These are phyloP conservation scores for Vanacampus margaritifer DNA, from an alignment of 2,113 vertebrate species.

Conservation along the genomic window DNA sequence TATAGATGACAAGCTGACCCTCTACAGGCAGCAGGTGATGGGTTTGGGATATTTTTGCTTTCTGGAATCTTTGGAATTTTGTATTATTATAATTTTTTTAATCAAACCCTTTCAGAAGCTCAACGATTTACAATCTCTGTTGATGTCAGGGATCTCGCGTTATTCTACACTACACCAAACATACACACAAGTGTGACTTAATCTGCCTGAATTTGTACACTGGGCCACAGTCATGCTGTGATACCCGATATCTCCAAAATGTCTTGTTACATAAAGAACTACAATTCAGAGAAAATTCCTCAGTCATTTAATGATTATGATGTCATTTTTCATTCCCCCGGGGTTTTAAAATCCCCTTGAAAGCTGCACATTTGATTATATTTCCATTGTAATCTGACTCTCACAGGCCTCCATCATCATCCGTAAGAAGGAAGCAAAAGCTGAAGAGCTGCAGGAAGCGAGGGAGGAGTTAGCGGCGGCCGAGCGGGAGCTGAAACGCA, in stretches of 20 bases:
- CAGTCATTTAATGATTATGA: not conserved
- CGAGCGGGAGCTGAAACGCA: slow-evolving; percentile 80
- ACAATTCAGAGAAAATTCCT: not conserved
- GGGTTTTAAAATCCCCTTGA: not conserved
- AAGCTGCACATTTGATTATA: slow-evolving; percentile 4
- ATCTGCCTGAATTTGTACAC: no score
- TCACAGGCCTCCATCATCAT: slow-evolving; percentile 88
- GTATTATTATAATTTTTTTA: no score
- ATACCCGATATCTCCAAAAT: not conserved
- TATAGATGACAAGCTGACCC: slow-evolving; percentile 86
- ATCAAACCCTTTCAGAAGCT: not conserved
- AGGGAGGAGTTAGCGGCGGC: slow-evolving; percentile 81
- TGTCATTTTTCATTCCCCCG: not conserved
- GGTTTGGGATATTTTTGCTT: slow-evolving; percentile 2
- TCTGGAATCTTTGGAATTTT: no score
- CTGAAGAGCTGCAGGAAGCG: slow-evolving; percentile 89
- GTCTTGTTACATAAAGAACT: not conserved
- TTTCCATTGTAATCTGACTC: slow-evolving; percentile 3
- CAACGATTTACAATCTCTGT: no score
- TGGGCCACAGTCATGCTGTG: not conserved
- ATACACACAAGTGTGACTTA: no score
- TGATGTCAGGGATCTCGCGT: no score
- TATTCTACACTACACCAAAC: no score
- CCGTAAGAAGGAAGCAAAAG: slow-evolving; percentile 90
- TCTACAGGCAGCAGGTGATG: slow-evolving; percentile 90